These are phyloP conservation scores for Triops longicaudatus DNA, from an alignment of 1,140 invertebrate genomes.

Conservation along the genomic window DNA sequence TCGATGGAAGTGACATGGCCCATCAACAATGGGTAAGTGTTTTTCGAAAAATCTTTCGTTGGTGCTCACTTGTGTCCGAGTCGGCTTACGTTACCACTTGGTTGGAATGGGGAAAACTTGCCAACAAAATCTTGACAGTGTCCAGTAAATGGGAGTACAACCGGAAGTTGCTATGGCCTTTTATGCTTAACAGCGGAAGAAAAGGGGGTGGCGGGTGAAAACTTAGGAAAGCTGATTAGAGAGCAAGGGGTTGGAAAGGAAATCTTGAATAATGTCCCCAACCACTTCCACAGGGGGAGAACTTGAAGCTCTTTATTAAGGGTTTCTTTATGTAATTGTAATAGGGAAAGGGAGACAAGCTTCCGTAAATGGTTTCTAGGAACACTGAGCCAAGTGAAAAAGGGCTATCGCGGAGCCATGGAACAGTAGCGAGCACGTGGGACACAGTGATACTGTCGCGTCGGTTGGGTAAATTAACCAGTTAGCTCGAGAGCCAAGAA, in stretches of 20 bases:
- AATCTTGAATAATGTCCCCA: neutral
- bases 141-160: neutral
- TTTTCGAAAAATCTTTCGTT: neutral
- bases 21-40: slow-evolving; percentile 15
- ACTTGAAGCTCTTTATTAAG: slow-evolving; percentile 5
- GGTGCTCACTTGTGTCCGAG: too few species aligned
- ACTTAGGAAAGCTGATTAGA: neutral
- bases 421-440: neutral
- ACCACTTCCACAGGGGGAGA: neutral
- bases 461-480: too few species aligned
- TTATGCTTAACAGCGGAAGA: neutral
- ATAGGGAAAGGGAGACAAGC: neutral
- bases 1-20: slow-evolving; percentile 4
- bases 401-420: neutral
- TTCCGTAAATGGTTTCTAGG: neutral
- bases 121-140: neutral
- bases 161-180: neutral
- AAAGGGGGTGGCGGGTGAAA: neutral
- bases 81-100: too few species aligned
- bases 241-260: neutral
- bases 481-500: too few species aligned
- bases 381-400: too few species aligned
- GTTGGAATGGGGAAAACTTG: neutral
- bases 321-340: slow-evolving; percentile 9
- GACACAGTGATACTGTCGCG: neutral